Conservation (phyloP, 2,113 vertebrate species). For the Piprites chloris region DNA sequence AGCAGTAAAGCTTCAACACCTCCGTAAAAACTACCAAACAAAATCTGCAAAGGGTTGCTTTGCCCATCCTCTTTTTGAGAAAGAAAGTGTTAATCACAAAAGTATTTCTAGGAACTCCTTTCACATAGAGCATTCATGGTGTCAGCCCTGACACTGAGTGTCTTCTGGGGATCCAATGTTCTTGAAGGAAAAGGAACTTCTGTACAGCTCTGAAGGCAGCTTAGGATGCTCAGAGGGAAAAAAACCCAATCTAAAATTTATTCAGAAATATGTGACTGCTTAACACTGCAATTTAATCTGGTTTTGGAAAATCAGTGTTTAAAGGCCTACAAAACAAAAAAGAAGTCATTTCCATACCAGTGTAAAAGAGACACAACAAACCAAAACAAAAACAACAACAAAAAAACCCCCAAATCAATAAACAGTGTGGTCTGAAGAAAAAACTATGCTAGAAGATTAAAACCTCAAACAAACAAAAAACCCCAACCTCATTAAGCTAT, state of each 20-base stretch:
- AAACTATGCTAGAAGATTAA: not conserved
- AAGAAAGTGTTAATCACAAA: not conserved
- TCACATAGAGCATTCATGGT: not conserved
- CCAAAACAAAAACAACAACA: not conserved
- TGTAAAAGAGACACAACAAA: too few species aligned
- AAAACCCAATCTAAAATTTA: not conserved
- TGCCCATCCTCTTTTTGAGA: fast-evolving
- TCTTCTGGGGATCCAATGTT: not conserved
- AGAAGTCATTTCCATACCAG: not conserved
- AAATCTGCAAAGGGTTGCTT: not conserved
- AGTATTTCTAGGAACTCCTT: not conserved
- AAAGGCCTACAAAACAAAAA: not conserved
- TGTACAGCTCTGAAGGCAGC: not conserved
- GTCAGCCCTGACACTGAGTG: not conserved
- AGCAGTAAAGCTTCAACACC: not conserved
- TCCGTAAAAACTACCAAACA: not conserved
- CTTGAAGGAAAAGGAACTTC: not conserved
- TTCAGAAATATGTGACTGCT: not conserved
- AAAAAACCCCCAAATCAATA: not conserved
- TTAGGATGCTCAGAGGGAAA: not conserved
- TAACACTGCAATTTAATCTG: not conserved
- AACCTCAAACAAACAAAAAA: not conserved
- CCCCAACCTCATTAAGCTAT: not conserved
- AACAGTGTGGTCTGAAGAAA: not conserved
- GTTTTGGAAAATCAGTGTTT: not conserved